phyloP scores from a whole-genome alignment of 2,113 vertebrate genomes.

The Tragelaphus buxtoni region DNA sequence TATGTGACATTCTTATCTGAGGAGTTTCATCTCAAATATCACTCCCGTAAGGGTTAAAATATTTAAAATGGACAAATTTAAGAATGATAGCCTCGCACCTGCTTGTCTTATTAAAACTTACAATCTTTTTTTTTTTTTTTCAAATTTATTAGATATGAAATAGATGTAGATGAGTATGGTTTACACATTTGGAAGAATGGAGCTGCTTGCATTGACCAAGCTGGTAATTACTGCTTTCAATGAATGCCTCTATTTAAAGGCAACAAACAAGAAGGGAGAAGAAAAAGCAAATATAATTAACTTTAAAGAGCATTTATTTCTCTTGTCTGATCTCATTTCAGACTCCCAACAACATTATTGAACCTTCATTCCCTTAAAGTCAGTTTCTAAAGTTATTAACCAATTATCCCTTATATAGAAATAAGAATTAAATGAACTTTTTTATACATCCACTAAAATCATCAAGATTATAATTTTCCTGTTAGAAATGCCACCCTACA shows the following conservation, averaged over 20 bases:
- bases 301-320: slow-evolving; percentile 85
- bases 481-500: not conserved
- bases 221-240: slow-evolving; percentile 90
- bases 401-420: slow-evolving; percentile 44
- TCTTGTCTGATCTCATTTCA: slow-evolving; percentile 84
- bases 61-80: slow-evolving; percentile 1
- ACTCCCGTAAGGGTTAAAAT: not conserved
- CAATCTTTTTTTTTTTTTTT: slow-evolving; percentile 54
- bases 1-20: not conserved
- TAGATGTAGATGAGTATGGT: slow-evolving; percentile 83
- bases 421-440: slow-evolving; percentile 43
- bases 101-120: slow-evolving; percentile 53
- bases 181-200: slow-evolving; percentile 86
- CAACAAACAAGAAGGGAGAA: slow-evolving; percentile 87
- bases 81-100: slow-evolving; percentile 44
- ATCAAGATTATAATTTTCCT: slow-evolving; percentile 12
- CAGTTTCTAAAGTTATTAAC: slow-evolving; percentile 54
- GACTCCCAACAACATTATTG: slow-evolving; percentile 76
- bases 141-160: slow-evolving; percentile 82
- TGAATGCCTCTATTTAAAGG: slow-evolving; percentile 90
- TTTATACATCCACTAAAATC: slow-evolving; percentile 14
- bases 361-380: slow-evolving; percentile 76
- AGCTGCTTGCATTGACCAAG: slow-evolving; percentile 87
- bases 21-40: slow-evolving; percentile 18
- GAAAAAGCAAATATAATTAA: slow-evolving; percentile 89